A percentile compares a stretch with the other conserved stretches of the same genome.
Evolutionary conservation across 2,113 vertebrate genomes (phyloP).

Genomic region (Struthidea cinerea): DNA sequence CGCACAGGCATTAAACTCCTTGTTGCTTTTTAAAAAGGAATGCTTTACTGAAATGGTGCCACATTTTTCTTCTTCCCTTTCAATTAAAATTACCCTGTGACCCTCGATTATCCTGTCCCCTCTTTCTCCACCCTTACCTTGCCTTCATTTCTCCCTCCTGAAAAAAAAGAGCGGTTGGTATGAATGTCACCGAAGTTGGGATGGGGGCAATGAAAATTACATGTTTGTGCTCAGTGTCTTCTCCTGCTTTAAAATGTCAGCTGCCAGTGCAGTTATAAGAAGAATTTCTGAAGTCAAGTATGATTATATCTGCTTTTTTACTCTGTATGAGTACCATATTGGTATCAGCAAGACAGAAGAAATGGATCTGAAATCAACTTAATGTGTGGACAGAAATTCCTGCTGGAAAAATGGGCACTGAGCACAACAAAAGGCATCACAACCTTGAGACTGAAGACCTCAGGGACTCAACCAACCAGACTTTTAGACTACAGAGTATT

Average conservation of each 20-base stretch:
- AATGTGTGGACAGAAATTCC: not conserved
- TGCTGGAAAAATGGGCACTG: not conserved
- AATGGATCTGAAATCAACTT: not conserved
- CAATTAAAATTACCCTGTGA: not conserved
- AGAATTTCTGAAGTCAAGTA: not conserved
- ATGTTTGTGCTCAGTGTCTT: not conserved
- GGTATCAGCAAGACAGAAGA: not conserved
- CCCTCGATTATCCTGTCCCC: not conserved
- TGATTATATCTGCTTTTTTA: not conserved
- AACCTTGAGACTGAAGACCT: not conserved
- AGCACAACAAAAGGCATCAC: not conserved
- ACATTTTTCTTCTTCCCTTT: not conserved
- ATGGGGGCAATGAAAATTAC: not conserved
- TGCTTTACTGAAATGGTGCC: not conserved
- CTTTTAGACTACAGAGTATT: not conserved
- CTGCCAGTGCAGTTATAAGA: not conserved
- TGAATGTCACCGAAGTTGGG: not conserved
- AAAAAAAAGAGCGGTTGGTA: not conserved
- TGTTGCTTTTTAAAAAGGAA: conserved; percentile 26
- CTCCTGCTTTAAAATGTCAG: not conserved
- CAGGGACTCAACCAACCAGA: not conserved
- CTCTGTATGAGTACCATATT: not conserved
- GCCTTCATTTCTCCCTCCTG: not conserved
- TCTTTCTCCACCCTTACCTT: not conserved
- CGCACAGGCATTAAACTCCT: not conserved